A percentile compares a stretch with the other conserved stretches of the same genome.
Evolutionary conservation across 2,888 invertebrate genomes (phyloP).

Genomic region (Corythucha ciliata): DNA sequence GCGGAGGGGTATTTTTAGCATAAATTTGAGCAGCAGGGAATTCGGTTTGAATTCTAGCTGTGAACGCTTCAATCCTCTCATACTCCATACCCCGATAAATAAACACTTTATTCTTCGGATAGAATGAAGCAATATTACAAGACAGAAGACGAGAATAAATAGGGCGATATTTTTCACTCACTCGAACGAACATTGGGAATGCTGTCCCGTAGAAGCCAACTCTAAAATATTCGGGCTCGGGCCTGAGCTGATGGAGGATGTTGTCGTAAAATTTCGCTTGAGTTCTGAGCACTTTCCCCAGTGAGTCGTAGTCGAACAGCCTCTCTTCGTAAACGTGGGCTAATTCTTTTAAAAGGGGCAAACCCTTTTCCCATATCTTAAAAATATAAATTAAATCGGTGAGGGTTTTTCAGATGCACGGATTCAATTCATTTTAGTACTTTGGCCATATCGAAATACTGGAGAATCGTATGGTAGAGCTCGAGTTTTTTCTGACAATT

Average conservation of each 20-base stretch:
- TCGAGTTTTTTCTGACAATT: conserved; percentile 70
- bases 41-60: conserved; percentile 83
- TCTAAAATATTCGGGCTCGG: conserved; percentile 89
- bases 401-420: background rate
- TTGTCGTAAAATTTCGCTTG: conserved; percentile 89
- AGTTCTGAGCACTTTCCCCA: conserved; percentile 71
- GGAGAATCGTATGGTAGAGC: conserved; percentile 78
- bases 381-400: conserved; percentile 32
- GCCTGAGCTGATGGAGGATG: conserved; percentile 75
- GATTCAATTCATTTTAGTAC: conserved; percentile 41
- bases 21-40: conserved; percentile 91
- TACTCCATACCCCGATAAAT: conserved; percentile 92
- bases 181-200: conserved; percentile 88
- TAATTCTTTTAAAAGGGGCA: conserved; percentile 82
- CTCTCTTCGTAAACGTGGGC: conserved; percentile 77
- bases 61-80: conserved; percentile 88
- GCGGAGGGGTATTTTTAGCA: conserved; percentile 84
- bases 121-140: no score
- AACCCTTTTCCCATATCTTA: conserved; percentile 91
- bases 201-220: conserved; percentile 92
- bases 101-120: conserved; percentile 93
- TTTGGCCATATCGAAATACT: conserved; percentile 90
- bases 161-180: no score
- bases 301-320: conserved; percentile 76
- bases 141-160: no score